Evolutionary conservation across 2,888 invertebrate genomes (phyloP).

Genomic region (Timandra comae): DNA sequence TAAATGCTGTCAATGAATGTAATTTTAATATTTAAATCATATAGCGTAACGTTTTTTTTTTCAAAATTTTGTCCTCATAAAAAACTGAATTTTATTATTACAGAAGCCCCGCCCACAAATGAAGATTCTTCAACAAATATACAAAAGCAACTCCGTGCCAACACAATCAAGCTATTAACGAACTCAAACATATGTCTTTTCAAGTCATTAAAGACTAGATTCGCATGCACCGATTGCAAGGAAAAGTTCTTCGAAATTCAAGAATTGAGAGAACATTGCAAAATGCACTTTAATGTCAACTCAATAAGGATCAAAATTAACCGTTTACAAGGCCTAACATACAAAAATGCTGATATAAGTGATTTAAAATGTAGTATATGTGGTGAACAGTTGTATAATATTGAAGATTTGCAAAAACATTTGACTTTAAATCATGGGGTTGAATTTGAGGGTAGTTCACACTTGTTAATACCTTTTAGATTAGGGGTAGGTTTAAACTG

Average conservation of each 20-base stretch:
- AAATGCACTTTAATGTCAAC: conserved; percentile 22
- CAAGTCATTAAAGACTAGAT: conserved; percentile 38
- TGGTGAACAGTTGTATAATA: conserved; percentile 16
- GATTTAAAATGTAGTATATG: conserved; percentile 39
- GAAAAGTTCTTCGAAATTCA: conserved; percentile 30
- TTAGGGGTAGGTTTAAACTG: conserved; percentile 32
- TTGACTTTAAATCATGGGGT: conserved; percentile 30
- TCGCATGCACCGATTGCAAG: conserved; percentile 39
- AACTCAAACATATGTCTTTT: conserved; percentile 50
- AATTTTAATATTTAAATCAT: too few species aligned
- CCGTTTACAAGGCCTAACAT: conserved; percentile 29
- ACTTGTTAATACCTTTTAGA: conserved; percentile 39
- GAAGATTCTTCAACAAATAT: neutral
- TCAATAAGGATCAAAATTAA: conserved; percentile 24
- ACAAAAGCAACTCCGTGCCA: conserved; percentile 23
- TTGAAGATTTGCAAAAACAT: conserved; percentile 32
- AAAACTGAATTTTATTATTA: too few species aligned
- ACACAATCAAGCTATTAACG: conserved; percentile 39
- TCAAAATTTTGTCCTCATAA: too few species aligned
- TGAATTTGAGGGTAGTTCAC: conserved; percentile 23
- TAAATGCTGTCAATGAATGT: too few species aligned
- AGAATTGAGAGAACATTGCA: conserved; percentile 32
- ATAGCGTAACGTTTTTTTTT: too few species aligned
- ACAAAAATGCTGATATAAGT: conserved; percentile 42
- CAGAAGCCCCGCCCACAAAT: neutral